Conservation (phyloP, 2,888 invertebrate species). For the Chelonus formosanus region DNA sequence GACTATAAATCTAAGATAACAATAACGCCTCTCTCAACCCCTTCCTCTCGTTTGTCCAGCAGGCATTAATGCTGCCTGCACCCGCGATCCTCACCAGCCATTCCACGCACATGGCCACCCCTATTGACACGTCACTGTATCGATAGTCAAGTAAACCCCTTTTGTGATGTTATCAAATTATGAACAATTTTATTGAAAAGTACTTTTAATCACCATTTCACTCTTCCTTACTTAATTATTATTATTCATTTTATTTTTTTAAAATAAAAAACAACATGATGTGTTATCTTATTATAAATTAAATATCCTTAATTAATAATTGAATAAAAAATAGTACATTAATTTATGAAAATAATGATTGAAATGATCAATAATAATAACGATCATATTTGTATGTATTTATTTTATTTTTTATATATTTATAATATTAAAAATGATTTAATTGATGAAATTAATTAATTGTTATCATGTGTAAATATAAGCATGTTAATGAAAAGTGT, state of each 20-base stretch:
- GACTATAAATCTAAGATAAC: slow-evolving; percentile 66
- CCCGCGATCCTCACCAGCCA: slow-evolving; percentile 52
- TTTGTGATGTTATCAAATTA: neutral
- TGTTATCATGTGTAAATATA: slow-evolving; percentile 24
- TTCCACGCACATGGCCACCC: slow-evolving; percentile 56
- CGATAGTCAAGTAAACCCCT: slow-evolving; percentile 30
- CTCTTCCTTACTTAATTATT: too few relatives aligned
- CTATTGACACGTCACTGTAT: slow-evolving; percentile 39
- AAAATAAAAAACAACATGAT: too few relatives aligned
- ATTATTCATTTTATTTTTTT: too few relatives aligned
- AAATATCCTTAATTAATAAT: too few relatives aligned
- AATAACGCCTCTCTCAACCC: slow-evolving; percentile 60
- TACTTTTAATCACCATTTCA: too few relatives aligned
- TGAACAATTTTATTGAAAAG: neutral
- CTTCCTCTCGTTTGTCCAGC: slow-evolving; percentile 42
- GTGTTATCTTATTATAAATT: too few relatives aligned
- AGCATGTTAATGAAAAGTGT: slow-evolving; percentile 59
- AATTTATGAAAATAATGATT: too few relatives aligned
- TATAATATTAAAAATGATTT: slow-evolving; percentile 5
- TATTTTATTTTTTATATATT: too few relatives aligned
- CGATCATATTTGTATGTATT: too few relatives aligned
- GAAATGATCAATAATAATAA: too few relatives aligned
- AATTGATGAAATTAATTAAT: slow-evolving; percentile 24
- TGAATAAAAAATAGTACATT: too few relatives aligned
- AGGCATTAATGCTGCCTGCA: slow-evolving; percentile 58